Evolutionary conservation across 2,888 invertebrate genomes (phyloP).

Genomic region (Liodrosophila aerea): DNA sequence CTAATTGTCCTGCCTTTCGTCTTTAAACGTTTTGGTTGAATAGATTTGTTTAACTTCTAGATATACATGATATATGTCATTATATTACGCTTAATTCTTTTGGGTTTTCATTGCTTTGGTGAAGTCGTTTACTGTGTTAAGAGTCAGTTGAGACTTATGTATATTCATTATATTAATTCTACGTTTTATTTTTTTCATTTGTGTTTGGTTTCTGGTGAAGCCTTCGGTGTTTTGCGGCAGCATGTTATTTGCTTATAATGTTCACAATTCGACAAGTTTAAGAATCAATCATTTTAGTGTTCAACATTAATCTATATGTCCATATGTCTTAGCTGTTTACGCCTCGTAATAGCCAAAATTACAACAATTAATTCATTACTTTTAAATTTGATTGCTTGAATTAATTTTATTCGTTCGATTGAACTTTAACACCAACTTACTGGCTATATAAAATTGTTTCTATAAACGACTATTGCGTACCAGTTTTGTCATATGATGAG

Average conservation of each 20-base stretch:
- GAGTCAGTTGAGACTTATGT: too few species aligned
- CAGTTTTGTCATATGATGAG: slow-evolving; percentile 65
- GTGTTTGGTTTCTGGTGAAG: slow-evolving; percentile 68
- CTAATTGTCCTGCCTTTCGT: too few species aligned
- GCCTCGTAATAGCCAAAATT: slow-evolving; percentile 69
- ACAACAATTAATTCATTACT: slow-evolving; percentile 66
- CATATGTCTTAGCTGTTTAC: slow-evolving; percentile 67
- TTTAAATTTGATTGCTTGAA: slow-evolving; percentile 17
- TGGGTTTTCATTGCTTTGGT: too few species aligned
- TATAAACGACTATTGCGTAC: slow-evolving; percentile 30
- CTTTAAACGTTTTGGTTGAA: too few species aligned
- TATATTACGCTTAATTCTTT: too few species aligned
- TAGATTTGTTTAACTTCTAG: too few species aligned
- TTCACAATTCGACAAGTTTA: slow-evolving; percentile 76
- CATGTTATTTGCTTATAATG: slow-evolving; percentile 42
- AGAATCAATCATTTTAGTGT: slow-evolving; percentile 70
- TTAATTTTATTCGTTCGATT: slow-evolving; percentile 63
- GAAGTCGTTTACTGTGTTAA: too few species aligned
- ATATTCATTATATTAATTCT: too few species aligned
- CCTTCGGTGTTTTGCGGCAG: slow-evolving; percentile 56
- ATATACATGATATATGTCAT: too few species aligned
- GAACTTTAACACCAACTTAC: slow-evolving; percentile 72
- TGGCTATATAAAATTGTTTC: slow-evolving; percentile 47
- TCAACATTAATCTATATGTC: slow-evolving; percentile 61
- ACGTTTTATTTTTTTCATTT: too few species aligned